Evolutionary conservation across 2,797 vertebrate species (phyloP), one percentile per base, ranked within the genome.

Genomic region (Varecia variegata): DNA sequence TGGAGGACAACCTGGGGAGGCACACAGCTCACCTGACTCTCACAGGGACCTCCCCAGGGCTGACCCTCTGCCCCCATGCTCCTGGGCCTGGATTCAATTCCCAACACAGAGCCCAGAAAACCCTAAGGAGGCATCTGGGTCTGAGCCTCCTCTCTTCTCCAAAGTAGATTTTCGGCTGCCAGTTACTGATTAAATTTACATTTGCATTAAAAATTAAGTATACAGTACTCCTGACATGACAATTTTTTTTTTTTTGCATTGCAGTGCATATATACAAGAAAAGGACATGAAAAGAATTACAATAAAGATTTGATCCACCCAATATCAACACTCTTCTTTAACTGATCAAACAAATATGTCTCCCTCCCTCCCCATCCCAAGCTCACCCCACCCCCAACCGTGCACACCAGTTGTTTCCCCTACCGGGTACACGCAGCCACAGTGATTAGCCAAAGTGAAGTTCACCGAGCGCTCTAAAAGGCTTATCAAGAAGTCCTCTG

Each of bases 141-240:
- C n/a, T 52, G n/a, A 73, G 67, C 6, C 25, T 60, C 68, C 54
- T 60, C 35, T 40, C 54, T 30, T 43, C 45, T 43, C 21, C 47
- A 14, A 82, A 73, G 47, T 68, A 74, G 74, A 20, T 82, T 79
- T 93, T 38, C 27, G 50, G 25, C 43, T 82, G 74, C 14, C 40
- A 67, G 8, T 79, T 85, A 88, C 40, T 89, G 43, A 60, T 91
- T 35, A 52, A 73, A 67, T 71, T 92, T 92, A 73, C 23, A 38
- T 60, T 88, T 86, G 30, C 56, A 93, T 77, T 80, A 96, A 95
- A 95, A 87, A 56, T 30, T 94, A 68, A 89, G 60, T 67, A 54
- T 20, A 43, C 17, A 62, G 32, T 43, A 56, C 25, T 47, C 45
- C 11, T 20, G 58, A 65, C 11, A 27, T 8, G 23, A 21, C 17